A percentile compares a stretch with the other conserved stretches of the same genome.
phyloP scores from a whole-genome alignment of 1,140 invertebrate genomes.

The Acromyrmex echinatior region DNA sequence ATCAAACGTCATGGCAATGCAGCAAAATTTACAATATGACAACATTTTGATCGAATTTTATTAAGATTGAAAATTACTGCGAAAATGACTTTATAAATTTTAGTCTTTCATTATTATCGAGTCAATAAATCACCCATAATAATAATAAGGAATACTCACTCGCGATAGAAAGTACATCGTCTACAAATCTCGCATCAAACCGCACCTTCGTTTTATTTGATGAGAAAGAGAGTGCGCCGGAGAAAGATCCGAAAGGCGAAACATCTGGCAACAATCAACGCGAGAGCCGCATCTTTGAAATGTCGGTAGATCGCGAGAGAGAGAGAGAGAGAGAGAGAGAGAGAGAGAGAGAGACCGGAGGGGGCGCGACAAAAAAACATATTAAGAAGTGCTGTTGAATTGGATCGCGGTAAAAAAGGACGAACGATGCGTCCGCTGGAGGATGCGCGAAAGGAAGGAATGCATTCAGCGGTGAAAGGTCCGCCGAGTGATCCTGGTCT shows the following conservation, averaged over 20 bases:
- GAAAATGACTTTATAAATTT: neutral
- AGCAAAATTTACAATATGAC: constrained; percentile 22
- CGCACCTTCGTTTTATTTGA: constrained; percentile 64
- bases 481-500: neutral
- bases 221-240: constrained; percentile 53
- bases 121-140: neutral
- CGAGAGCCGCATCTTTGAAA: constrained; percentile 72
- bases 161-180: neutral
- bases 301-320: constrained; percentile 64
- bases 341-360: neutral
- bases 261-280: constrained; percentile 80
- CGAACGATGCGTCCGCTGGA: constrained; percentile 37
- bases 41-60: neutral
- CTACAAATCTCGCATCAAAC: constrained; percentile 10
- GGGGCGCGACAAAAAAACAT: constrained; percentile 45
- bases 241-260: constrained; percentile 71
- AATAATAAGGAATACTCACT: neutral
- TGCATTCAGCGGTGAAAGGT: constrained; percentile 46
- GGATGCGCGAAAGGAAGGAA: constrained; percentile 47
- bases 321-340: constrained; percentile 56
- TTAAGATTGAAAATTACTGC: no score
- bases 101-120: neutral
- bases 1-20: constrained; percentile 22
- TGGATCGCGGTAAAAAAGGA: constrained; percentile 62
- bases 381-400: constrained; percentile 70